Evolutionary conservation across 2,888 invertebrate species (phyloP).

Genomic region (Pherbina coryleti): DNA sequence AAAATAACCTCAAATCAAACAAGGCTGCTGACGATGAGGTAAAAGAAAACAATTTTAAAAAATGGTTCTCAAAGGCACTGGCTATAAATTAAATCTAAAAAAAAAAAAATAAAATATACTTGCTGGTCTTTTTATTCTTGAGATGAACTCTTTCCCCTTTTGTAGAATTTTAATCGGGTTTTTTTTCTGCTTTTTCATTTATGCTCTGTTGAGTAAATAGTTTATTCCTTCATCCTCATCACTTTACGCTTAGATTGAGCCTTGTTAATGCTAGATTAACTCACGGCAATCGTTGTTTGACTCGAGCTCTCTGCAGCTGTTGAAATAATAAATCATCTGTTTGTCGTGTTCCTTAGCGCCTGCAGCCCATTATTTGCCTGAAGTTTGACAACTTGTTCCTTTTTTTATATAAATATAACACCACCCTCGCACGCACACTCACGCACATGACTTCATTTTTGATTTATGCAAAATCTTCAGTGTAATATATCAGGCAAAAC

Average conservation of each 20-base stretch:
- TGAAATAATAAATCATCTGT: constrained; percentile 4
- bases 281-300: background rate
- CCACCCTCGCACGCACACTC: background rate
- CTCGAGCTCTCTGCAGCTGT: background rate
- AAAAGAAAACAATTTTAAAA: too few relatives aligned
- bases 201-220: too few relatives aligned
- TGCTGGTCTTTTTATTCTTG: background rate
- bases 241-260: too few relatives aligned
- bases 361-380: too few relatives aligned
- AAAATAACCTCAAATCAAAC: too few relatives aligned
- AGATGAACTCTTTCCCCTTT: background rate
- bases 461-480: constrained; percentile 6
- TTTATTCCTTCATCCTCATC: too few relatives aligned
- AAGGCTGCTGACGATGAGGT: too few relatives aligned
- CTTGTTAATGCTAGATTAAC: constrained; percentile 2
- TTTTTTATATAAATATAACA: too few relatives aligned
- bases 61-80: too few relatives aligned
- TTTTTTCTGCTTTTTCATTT: background rate
- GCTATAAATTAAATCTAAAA: background rate
- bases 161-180: background rate
- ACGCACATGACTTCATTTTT: constrained; percentile 4
- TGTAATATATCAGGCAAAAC: background rate
- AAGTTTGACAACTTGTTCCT: too few relatives aligned
- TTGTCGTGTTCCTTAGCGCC: too few relatives aligned
- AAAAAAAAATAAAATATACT: too few relatives aligned